phyloP scores from a whole-genome alignment of 1,140 invertebrate species.

The Drosophila ercepeae region DNA sequence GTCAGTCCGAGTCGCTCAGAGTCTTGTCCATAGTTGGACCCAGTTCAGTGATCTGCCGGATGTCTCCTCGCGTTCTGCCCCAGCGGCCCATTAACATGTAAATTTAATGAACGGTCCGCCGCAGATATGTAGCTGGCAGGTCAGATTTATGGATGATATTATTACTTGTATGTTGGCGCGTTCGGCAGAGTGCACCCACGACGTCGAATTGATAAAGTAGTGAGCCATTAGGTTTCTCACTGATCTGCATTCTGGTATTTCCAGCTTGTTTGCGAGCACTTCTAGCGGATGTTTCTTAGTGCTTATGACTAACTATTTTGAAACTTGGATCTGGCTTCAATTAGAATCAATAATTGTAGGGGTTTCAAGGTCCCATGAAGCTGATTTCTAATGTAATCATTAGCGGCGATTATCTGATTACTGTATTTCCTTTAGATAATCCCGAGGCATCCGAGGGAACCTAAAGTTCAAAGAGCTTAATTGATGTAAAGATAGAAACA shows the following conservation, averaged over 20 bases:
- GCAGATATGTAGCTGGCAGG: conserved; percentile 44
- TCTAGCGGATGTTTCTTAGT: conserved; percentile 14
- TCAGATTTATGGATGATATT: conserved; percentile 66
- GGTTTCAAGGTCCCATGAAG: background rate
- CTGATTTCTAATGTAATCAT: background rate
- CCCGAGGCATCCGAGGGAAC: no score
- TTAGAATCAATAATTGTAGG: background rate
- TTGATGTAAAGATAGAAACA: conserved; percentile 1
- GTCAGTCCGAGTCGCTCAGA: conserved; percentile 18
- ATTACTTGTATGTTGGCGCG: conserved; percentile 39
- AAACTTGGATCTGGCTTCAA: conserved; percentile 1
- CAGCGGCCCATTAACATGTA: conserved; percentile 75
- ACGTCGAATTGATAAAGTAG: conserved; percentile 16
- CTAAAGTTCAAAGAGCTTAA: no score
- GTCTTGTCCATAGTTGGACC: conserved; percentile 15
- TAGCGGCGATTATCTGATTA: background rate
- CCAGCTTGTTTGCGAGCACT: conserved; percentile 22
- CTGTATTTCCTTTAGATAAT: no score
- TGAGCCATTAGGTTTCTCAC: background rate
- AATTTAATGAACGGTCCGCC: conserved; percentile 73
- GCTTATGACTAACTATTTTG: conserved; percentile 18
- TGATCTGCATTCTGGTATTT: conserved; percentile 37
- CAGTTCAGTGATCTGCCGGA: conserved; percentile 65
- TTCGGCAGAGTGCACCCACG: conserved; percentile 40
- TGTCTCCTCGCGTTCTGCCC: conserved; percentile 60